Evolutionary conservation across 2,797 vertebrate species (phyloP), one percentile per base, ranked within the genome.

Genomic region (Hipposideros larvatus): DNA sequence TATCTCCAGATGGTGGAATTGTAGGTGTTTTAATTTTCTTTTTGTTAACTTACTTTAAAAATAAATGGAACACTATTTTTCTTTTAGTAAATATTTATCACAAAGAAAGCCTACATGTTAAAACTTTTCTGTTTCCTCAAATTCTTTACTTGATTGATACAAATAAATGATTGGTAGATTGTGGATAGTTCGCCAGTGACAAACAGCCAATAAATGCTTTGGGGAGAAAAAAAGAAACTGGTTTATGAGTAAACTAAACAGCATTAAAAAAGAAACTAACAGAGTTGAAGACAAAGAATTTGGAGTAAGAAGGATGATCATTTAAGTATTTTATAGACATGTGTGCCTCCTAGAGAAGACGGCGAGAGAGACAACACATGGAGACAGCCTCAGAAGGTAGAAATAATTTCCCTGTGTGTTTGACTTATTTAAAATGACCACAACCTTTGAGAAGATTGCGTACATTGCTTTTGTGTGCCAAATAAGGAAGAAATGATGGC

Each of bases 91-190:
- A 89, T 37, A 21, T 55, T 24, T 19, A 28, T 79, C 71, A 95
- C 71, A 66, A 87, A 91, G 51, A 85, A 93, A 93, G 15, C 22
- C 18, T 46, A 90, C 28, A 74, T 57, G n/a, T 34, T 71, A 87
- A 94, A 87, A 78, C 5, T 48, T 95, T 51, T 41, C 16, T 77
- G 66, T 87, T 90, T 92, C 37, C n/a, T 94, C 6, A 55, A 82
- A 48, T 55, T 83, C 57, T 96, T 96, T 94, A 74, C 7, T 90
- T 74, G 2, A 74, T 22, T 83, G n/a, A 75, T 59, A 77, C 41
- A 90, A 94, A 77, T 77, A 48, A 82, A 94, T 78, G 15, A 66
- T 61, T 70, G 22, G 22, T 82, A 70, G 24, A 43, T 11, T 14
- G 2, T 21, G 46, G 21, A 7, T 51, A 53, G 31, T 89, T 77